Base-by-base conservation (phyloP, 2,888 invertebrate genomes). In the Drosophila gaucha region DNA sequence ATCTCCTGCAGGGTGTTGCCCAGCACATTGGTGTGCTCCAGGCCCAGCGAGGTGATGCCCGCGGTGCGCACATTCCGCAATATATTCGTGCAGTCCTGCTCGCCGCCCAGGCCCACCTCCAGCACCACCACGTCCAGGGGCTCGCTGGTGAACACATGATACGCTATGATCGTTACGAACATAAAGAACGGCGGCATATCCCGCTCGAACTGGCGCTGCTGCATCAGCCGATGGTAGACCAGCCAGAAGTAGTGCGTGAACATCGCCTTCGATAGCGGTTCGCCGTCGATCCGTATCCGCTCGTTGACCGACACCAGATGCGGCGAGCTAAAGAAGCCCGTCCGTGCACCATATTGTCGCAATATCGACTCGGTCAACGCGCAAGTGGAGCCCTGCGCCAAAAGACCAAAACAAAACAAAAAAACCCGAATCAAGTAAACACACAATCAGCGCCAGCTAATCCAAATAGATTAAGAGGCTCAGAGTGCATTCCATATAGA, bases 91-190 rank as follows among this genome's bases (percentile, higher is more conserved):
- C 96, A 96, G 92, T 99, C 99, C 72, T 95, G 95, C 86, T 96
- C 94, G 0, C 99, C 99, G 0, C 99, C 99, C 76, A 99, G 98
- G 30, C 99, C 99, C 28, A 99, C 99, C 93, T 99, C 99, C 12
- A 99, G 91, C 36, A 99, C 94, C 0, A 97, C 97, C 1, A 98
- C 99, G 91, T 99, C 98, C 9, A 98, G 95, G 74, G 95, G 94
- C 91, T 97, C 96, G 20, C 94, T 93, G 0, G 97, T 86, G 92
- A 99, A 99, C 30, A 98, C 93, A 89, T 97, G 94, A 88, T 97
- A 96, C 12, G 98, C 97, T 93, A 99, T 92, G 57, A 99, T 93
- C 0, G 99, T 99, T 14, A 99, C 92, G 90, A 99, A 99, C 67
- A 96, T 95, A 92, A 99, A 99, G 92, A 99, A 99, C 41, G 95